Evolutionary conservation across 2,113 vertebrate genomes (phyloP), one percentile per base, ranked within the genome.

Genomic region (Ophthalmolycus amberensis): DNA sequence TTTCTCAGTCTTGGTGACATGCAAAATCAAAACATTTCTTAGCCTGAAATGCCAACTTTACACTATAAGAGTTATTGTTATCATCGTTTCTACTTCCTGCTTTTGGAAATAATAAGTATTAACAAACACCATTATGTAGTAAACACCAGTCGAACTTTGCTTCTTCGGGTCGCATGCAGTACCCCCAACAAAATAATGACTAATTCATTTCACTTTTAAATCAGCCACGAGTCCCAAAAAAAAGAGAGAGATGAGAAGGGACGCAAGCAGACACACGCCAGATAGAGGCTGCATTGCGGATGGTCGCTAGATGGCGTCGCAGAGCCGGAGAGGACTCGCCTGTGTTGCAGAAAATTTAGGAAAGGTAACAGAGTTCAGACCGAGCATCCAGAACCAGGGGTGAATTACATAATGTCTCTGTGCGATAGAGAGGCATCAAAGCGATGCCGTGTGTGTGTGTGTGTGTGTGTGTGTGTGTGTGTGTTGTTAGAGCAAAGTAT

Each of bases 281-380:
- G 6, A 29, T 18, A 14, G 4, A 38, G 42, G 32, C 37, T 27
- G 4, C 37, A 50, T 14, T 38, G 27, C 18, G 7, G 58, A 18
- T 34, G 18, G 86, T 92, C 98, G 91, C 98, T 96, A 98, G 98
- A 96, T 98, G 98, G 97, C 97, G 96, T 95, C 92, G 95, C 95
- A 93, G 96, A 97, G 97, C 96, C 96, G 68, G 84, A 91, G 56
- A 94, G 92, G 84, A 84, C 64, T 15, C 14, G 8, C 25, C 71
- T 77, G 59, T 40, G 67, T 54, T 79, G 80, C 65, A 79, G 42
- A 83, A 64, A 71, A 85, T 88, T 73, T 77, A 65, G 62, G 52
- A 22, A 86, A 87, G 76, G 78, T 89, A 88, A 77, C 78, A 81
- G 80, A 91, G 80, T 85, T 78, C 84, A 94, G 88, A 83, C 82